These are phyloP conservation scores for Amphimedon queenslandica DNA, from an alignment of 37 sponge, comb jelly and placozoan genomes.

Conservation along the genomic window DNA sequence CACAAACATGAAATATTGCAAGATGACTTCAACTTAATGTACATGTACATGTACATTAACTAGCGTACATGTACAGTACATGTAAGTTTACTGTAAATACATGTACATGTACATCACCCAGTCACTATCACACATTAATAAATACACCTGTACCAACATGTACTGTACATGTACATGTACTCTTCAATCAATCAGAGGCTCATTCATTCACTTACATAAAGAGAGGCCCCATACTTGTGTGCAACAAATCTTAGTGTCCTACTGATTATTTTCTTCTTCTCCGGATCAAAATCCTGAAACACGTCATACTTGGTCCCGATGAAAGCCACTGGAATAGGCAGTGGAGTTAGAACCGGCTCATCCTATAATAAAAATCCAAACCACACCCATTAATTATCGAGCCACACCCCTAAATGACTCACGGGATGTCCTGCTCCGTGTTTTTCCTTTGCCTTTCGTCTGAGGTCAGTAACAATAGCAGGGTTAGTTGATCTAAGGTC, in stretches of 20 bases:
- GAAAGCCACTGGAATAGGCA: constrained; percentile 73
- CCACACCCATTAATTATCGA: background rate
- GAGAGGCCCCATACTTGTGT: constrained; percentile 88
- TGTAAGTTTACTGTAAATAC: background rate
- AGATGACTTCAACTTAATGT: too few species aligned
- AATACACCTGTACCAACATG: background rate
- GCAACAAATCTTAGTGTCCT: constrained; percentile 89
- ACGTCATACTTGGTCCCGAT: constrained; percentile 92
- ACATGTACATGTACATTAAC: too few species aligned
- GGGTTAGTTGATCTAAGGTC: constrained; percentile 25
- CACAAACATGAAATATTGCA: too few species aligned
- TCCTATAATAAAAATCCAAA: constrained; percentile 40
- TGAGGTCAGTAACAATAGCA: constrained; percentile 11
- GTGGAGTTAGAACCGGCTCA: constrained; percentile 74
- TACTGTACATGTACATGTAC: too few species aligned
- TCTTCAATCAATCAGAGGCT: background rate
- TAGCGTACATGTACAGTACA: too few species aligned
- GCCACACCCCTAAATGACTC: background rate
- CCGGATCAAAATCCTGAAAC: constrained; percentile 89
- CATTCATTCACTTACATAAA: constrained; percentile 55
- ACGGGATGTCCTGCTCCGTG: constrained; percentile 78
- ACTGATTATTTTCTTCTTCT: constrained; percentile 91
- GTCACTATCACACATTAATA: background rate
- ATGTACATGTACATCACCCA: background rate
- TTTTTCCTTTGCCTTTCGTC: constrained; percentile 36